Percentiles rank a stretch among this genome's conserved stretches.
Evolutionary conservation across 2,888 invertebrate genomes (phyloP).

Genomic region (Hypsopygia costalis): DNA sequence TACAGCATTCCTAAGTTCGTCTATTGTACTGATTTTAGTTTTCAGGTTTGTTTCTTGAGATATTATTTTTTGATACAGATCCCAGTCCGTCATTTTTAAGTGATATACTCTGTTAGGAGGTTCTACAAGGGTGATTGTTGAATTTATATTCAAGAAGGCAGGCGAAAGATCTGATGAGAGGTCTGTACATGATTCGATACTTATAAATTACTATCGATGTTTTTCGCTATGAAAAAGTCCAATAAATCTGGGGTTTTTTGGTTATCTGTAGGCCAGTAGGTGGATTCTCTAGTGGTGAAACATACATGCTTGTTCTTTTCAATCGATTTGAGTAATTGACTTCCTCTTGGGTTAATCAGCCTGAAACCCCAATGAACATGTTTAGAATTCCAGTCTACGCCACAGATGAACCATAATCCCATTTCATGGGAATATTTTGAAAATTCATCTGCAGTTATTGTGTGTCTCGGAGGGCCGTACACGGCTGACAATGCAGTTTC

Average conservation of each 20-base stretch:
- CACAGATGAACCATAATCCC: constrained; percentile 13
- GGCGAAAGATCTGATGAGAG: constrained; percentile 3
- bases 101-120: background rate
- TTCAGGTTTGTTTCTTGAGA: too few relatives aligned
- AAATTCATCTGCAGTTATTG: constrained; percentile 5
- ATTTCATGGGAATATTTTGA: too few relatives aligned
- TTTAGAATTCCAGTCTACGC: constrained; percentile 23
- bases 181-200: background rate
- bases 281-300: background rate
- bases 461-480: constrained; percentile 20
- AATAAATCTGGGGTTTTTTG: too few relatives aligned
- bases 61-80: background rate
- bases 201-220: background rate
- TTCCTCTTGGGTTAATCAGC: constrained; percentile 14
- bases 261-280: constrained; percentile 19
- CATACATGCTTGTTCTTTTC: background rate
- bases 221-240: background rate
- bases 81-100: background rate
- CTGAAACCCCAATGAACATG: too few relatives aligned
- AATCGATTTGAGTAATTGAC: constrained; percentile 11
- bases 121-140: background rate
- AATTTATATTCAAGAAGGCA: background rate
- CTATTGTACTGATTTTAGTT: too few relatives aligned
- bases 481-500: constrained; percentile 15
- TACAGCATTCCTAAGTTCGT: too few relatives aligned